Base-by-base conservation (phyloP, 1,140 invertebrate genomes). In the Aphaenogaster rudis region DNA sequence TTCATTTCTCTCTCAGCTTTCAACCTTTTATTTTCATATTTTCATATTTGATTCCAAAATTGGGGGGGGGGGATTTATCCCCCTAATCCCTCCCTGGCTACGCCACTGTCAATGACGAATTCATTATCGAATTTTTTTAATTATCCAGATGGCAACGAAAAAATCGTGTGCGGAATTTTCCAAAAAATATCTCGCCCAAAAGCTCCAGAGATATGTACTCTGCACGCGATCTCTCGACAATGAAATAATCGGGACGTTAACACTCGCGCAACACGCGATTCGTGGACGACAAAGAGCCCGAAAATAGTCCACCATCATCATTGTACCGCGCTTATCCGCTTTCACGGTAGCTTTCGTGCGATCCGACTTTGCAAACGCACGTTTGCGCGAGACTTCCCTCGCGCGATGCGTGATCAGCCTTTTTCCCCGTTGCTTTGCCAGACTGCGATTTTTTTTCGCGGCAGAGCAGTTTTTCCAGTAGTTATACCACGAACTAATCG, bases 291-390 rank as follows among this genome's bases (percentile, higher is more conserved):
- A 39, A 67, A 67, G 61, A 66, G 42, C 9, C 45, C 13, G 33
- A 63, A 48, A 79, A 79, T 67, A 52, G 33, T 63, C 42, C 42
- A n/a, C 13, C 28, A 45, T 52, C 78, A 48, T 63, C 76, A 78
- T 74, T 6, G 42, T 52, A 9, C n/a, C 45, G 63, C 48, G 61
- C 13, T 80, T 69, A 80, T 69, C 78, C 48, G 36, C 48, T 69
- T 80, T 80, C 48, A 69, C n/a, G 13, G 63, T 67, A 69, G 78
- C 77, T 80, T 67, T 80, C 48, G 11, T 42, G 63, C 36, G 13
- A 69, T 39, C 7, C 42, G 11, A 64, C n/a, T 63, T 76, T 78
- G 57, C 17, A 78, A 28, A 78, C 57, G 15, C 8, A 57, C 42
- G 11, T 39, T 50, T 50, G 11, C 42, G 42, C 42, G 33, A 79